Evolutionary conservation across 2,888 invertebrate genomes (phyloP).

Genomic region (Hymenopus coronatus): DNA sequence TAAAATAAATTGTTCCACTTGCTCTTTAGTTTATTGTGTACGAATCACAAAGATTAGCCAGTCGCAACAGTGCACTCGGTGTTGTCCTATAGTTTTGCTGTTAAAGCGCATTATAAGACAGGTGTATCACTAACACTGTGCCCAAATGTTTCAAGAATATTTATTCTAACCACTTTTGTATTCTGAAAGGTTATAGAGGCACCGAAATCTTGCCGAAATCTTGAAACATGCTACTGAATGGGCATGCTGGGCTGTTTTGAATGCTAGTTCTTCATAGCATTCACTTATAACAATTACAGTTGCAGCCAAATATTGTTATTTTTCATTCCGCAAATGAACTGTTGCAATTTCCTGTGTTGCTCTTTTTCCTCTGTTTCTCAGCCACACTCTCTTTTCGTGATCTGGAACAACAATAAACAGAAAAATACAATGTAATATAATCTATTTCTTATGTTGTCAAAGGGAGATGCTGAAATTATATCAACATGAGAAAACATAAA

Average conservation of each 20-base stretch:
- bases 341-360: conserved; percentile 3
- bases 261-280: not conserved
- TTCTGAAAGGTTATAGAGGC: not conserved
- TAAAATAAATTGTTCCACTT: not conserved
- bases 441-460: too few relatives aligned
- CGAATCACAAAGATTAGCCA: not conserved
- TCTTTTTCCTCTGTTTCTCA: conserved; percentile 2
- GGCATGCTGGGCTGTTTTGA: not conserved
- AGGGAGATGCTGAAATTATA: too few relatives aligned
- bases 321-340: not conserved
- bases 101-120: not conserved
- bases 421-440: not conserved
- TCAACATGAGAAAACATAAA: too few relatives aligned
- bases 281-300: not conserved
- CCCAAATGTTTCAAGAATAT: too few relatives aligned
- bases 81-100: not conserved
- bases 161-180: not conserved
- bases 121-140: not conserved
- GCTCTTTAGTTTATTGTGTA: not conserved
- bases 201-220: not conserved
- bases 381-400: not conserved
- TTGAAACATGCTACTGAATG: not conserved
- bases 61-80: not conserved
- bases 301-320: not conserved
- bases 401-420: not conserved